Percentiles rank a stretch among this genome's conserved stretches.
phyloP scores from a whole-genome alignment of 1,140 invertebrate species.

The Microplitis mediator region DNA sequence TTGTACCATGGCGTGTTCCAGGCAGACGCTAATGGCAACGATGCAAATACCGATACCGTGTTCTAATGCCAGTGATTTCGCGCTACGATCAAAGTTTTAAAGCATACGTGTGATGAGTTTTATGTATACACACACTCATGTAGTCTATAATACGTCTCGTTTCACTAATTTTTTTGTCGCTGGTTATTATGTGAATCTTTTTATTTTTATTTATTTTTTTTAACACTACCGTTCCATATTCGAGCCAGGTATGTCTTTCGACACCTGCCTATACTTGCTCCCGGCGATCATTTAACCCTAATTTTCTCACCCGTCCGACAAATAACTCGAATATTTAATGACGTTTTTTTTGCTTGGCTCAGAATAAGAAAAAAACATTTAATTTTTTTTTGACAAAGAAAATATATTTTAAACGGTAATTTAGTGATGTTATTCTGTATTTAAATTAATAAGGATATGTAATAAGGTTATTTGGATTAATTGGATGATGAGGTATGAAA shows the following conservation, averaged over 20 bases:
- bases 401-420: not conserved
- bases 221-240: not conserved
- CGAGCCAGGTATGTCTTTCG: not conserved
- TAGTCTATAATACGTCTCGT: not conserved
- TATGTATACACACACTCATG: not conserved
- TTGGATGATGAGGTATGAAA: constrained; percentile 6
- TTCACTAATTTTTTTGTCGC: constrained; percentile 7
- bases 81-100: constrained; percentile 31
- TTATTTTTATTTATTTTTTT: too few species aligned
- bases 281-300: not conserved
- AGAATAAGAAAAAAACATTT: not conserved
- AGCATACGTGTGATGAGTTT: constrained; percentile 1
- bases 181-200: not conserved
- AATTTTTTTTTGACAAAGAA: not conserved
- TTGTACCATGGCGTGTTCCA: constrained; percentile 54
- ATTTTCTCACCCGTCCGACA: constrained; percentile 3
- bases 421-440: not conserved
- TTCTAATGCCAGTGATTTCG: constrained; percentile 49
- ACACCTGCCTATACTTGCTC: constrained; percentile 4
- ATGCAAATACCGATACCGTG: constrained; percentile 55
- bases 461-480: constrained; percentile 10
- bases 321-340: constrained; percentile 5
- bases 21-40: constrained; percentile 51
- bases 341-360: not conserved
- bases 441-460: constrained; percentile 16